These are phyloP conservation scores for Cyphomyrmex costatus DNA, from an alignment of 1,140 invertebrate genomes.

Conservation along the genomic window DNA sequence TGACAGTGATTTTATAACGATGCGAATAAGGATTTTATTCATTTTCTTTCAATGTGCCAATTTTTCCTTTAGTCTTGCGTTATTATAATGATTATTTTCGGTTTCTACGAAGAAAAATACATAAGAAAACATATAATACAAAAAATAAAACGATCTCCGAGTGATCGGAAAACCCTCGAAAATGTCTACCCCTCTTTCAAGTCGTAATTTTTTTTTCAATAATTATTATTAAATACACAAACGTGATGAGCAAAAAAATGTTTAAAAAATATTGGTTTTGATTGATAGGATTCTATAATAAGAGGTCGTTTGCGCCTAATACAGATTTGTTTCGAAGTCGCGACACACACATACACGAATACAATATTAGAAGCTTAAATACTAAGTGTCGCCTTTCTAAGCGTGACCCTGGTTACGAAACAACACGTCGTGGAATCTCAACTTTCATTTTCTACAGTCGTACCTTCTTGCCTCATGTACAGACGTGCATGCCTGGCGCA, in stretches of 20 bases:
- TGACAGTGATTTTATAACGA: too few relatives aligned
- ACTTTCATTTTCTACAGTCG: constrained; percentile 76
- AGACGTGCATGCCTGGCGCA: constrained; percentile 55
- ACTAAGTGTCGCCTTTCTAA: constrained; percentile 70
- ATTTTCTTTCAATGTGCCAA: too few relatives aligned
- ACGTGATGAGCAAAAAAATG: neutral
- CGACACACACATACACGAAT: neutral
- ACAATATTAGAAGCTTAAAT: constrained; percentile 47
- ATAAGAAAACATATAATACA: too few relatives aligned
- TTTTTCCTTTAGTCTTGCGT: too few relatives aligned
- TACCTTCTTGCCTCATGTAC: constrained; percentile 33
- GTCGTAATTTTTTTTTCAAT: neutral
- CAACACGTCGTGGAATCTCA: constrained; percentile 70
- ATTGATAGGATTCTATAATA: neutral
- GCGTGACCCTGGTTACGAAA: constrained; percentile 75
- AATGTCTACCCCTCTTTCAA: too few relatives aligned
- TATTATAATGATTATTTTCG: too few relatives aligned
- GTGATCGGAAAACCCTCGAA: too few relatives aligned
- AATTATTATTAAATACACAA: neutral
- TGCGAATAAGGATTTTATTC: too few relatives aligned
- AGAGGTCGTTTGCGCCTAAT: neutral
- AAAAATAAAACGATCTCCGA: too few relatives aligned
- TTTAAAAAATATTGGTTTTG: neutral
- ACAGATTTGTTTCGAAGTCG: constrained; percentile 15
- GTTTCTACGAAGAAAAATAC: too few relatives aligned